Evolutionary conservation across 2,797 vertebrate species (phyloP).

Genomic region (Otus scops): DNA sequence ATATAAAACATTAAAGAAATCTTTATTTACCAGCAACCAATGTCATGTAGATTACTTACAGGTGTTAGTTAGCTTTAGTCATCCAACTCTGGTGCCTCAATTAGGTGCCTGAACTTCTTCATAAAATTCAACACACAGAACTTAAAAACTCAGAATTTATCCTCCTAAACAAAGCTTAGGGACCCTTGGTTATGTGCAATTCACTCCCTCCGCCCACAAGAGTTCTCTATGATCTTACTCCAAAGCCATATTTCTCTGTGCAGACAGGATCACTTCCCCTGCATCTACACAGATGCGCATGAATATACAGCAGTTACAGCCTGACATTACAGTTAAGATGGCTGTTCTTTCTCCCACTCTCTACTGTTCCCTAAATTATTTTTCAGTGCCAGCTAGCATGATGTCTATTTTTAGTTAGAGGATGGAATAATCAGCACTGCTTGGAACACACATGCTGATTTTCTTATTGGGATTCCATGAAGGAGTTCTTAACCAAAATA

Average conservation of each 20-base stretch:
- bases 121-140: not conserved
- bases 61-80: not conserved
- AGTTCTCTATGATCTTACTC: not conserved
- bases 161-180: not conserved
- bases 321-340: not conserved
- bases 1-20: not conserved
- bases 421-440: not conserved
- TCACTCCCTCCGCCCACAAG: not conserved
- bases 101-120: not conserved
- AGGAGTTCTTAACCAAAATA: not conserved
- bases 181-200: not conserved
- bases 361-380: not conserved
- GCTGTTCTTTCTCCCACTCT: not conserved
- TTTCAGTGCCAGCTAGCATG: not conserved
- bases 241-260: not conserved
- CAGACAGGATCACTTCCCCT: not conserved
- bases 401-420: not conserved
- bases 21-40: not conserved
- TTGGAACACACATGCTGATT: not conserved
- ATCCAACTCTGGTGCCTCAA: not conserved
- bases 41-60: not conserved
- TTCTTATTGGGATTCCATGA: constrained; percentile 9
- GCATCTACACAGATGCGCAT: not conserved
- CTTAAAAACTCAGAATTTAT: not conserved
- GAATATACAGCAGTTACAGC: not conserved